These are phyloP conservation scores for Grammomys dolichurus DNA, from an alignment of 2,113 vertebrate species.

Conservation along the genomic window DNA sequence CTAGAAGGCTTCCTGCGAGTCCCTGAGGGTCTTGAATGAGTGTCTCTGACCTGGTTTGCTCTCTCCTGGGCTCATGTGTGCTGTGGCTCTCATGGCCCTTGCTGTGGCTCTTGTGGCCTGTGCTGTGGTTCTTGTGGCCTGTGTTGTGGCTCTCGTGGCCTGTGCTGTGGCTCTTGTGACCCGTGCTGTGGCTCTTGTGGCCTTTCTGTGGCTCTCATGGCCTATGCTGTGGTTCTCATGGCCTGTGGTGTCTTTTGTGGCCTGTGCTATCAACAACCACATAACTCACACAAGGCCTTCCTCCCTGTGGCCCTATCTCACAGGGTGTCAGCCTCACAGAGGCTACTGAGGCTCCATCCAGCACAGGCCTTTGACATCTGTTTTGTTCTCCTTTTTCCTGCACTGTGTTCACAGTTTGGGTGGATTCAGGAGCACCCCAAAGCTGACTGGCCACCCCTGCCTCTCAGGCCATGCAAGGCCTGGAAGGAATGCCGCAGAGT, in stretches of 20 bases:
- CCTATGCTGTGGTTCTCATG: too few relatives aligned
- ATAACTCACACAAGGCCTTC: neutral
- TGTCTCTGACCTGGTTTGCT: neutral
- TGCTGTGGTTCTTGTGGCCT: too few relatives aligned
- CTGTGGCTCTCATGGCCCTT: too few relatives aligned
- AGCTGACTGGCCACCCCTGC: too few relatives aligned
- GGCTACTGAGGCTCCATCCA: accelerated
- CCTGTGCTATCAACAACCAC: neutral
- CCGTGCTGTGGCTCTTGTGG: too few relatives aligned
- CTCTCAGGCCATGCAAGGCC: neutral
- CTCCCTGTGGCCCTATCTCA: neutral
- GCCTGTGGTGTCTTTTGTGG: too few relatives aligned
- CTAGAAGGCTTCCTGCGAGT: neutral
- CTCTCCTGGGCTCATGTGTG: neutral
- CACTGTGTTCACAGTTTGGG: neutral
- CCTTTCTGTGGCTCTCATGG: too few relatives aligned
- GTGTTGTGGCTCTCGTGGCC: too few relatives aligned
- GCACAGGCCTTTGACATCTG: neutral
- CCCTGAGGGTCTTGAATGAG: neutral
- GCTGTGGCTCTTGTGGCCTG: too few relatives aligned
- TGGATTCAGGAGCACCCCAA: neutral
- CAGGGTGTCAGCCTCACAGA: neutral
- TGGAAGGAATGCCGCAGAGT: neutral
- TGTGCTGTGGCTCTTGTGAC: too few relatives aligned
- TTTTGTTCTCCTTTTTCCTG: neutral